Evolutionary conservation across 1,140 invertebrate genomes (phyloP), one percentile per base, ranked within the genome.

Genomic region (Palaemon carinicauda): DNA sequence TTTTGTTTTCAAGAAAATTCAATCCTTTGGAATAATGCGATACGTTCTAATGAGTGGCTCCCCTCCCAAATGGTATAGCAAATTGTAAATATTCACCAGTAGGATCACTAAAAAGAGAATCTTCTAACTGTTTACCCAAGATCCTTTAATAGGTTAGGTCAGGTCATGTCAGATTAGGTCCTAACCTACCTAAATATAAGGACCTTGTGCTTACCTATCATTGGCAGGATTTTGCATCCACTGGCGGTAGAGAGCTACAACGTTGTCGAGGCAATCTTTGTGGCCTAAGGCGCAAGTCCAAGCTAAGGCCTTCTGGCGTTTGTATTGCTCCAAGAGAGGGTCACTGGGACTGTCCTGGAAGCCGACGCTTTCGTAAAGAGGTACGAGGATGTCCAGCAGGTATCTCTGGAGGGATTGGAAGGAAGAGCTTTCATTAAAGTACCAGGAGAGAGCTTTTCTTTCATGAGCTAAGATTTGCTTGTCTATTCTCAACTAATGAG

Each of bases 141-240:
- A 4, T 15, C 3, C 60, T n/a, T n/a, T n/a, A n/a, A n/a, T n/a
- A n/a, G n/a, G n/a, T n/a, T n/a, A n/a, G n/a, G n/a, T n/a, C n/a
- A n/a, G n/a, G n/a, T n/a, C n/a, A n/a, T n/a, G n/a, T n/a, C n/a
- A n/a, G n/a, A n/a, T n/a, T n/a, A n/a, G n/a, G n/a, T n/a, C n/a
- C n/a, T n/a, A n/a, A n/a, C n/a, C n/a, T n/a, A n/a, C n/a, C n/a
- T n/a, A n/a, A n/a, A n/a, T n/a, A n/a, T n/a, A n/a, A n/a, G n/a
- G n/a, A n/a, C n/a, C n/a, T n/a, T n/a, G n/a, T 29, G 83, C 88
- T 87, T 88, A 90, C 91, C 56, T 75, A 88, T 88, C 90, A 31
- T 86, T 89, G 7, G 80, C 56, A 1, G 90, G 89, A 19, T 89
- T 79, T 3, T 71, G 86, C 90, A 90, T 91, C 91, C 91, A 91